These are phyloP conservation scores for Megalopta genalis DNA, from an alignment of 1,140 invertebrate species.

Conservation along the genomic window DNA sequence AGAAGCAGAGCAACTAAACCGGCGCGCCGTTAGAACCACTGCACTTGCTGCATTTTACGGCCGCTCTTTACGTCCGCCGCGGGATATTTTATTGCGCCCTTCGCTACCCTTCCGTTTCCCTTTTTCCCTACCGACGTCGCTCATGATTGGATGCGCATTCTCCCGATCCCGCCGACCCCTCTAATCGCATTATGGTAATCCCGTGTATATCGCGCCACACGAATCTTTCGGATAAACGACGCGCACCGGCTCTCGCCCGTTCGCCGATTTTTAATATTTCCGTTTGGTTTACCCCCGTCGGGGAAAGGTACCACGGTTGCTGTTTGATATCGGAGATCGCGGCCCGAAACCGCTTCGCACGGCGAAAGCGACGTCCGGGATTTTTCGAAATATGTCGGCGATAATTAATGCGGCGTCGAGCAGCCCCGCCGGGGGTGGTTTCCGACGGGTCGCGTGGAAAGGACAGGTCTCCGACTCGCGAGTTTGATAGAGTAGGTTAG, in stretches of 20 bases:
- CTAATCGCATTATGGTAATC: conserved; percentile 60
- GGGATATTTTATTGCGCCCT: conserved; percentile 52
- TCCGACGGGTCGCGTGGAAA: neutral
- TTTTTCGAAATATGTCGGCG: neutral
- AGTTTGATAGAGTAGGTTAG: conserved; percentile 2
- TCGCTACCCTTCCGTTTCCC: conserved; percentile 14
- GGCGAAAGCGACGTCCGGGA: neutral
- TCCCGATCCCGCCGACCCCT: conserved; percentile 31
- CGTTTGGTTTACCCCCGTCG: too few relatives aligned
- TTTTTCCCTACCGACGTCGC: neutral
- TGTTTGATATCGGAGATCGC: neutral
- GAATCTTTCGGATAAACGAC: neutral
- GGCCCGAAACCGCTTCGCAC: neutral
- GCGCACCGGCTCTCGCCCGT: neutral
- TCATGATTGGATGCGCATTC: conserved; percentile 55
- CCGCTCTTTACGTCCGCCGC: conserved; percentile 47
- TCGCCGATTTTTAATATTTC: neutral
- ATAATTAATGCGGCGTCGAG: neutral
- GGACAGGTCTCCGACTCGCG: neutral
- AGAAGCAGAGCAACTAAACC: conserved; percentile 33
- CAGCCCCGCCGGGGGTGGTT: neutral
- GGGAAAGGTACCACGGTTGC: neutral
- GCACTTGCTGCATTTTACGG: conserved; percentile 60
- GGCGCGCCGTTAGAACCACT: conserved; percentile 43
- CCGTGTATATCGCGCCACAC: neutral